A percentile compares a stretch with the other conserved stretches of the same genome.
phyloP scores from a whole-genome alignment of 2,797 vertebrate species.

The Gymnoscopelus microlampas region DNA sequence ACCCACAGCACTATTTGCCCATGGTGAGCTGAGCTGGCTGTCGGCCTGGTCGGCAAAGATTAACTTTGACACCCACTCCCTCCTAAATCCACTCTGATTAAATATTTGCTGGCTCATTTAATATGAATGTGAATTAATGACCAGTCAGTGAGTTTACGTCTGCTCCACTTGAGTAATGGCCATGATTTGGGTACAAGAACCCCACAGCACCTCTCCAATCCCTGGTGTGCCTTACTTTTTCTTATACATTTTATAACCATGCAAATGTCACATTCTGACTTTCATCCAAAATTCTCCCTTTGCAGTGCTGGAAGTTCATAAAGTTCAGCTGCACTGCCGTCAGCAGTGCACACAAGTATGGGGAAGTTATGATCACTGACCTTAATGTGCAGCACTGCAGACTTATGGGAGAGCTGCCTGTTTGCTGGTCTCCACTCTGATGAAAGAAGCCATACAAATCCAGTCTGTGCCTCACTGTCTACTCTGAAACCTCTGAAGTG shows the following conservation, averaged over 20 bases:
- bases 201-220: slow-evolving; percentile 15
- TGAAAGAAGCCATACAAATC: neutral
- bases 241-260: slow-evolving; percentile 2
- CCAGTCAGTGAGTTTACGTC: slow-evolving; percentile 56
- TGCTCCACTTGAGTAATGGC: slow-evolving; percentile 46
- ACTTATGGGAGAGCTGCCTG: neutral
- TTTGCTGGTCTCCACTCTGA: slow-evolving; percentile 12
- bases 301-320: neutral
- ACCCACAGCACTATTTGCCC: slow-evolving; percentile 51
- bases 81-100: slow-evolving; percentile 65
- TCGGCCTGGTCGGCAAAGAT: slow-evolving; percentile 58
- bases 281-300: slow-evolving; percentile 5
- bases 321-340: neutral
- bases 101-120: slow-evolving; percentile 75
- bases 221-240: slow-evolving; percentile 31
- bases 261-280: slow-evolving; percentile 4
- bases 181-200: slow-evolving; percentile 43
- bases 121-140: slow-evolving; percentile 70
- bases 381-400: neutral
- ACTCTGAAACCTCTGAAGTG: neutral
- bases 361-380: neutral
- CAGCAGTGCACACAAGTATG: neutral
- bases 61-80: slow-evolving; percentile 65
- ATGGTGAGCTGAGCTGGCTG: slow-evolving; percentile 51
- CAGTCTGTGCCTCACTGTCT: neutral